Percentiles rank a stretch among this genome's conserved stretches.
Evolutionary conservation across 2,113 vertebrate species (phyloP).

Genomic region (Atrichornis clamosus): DNA sequence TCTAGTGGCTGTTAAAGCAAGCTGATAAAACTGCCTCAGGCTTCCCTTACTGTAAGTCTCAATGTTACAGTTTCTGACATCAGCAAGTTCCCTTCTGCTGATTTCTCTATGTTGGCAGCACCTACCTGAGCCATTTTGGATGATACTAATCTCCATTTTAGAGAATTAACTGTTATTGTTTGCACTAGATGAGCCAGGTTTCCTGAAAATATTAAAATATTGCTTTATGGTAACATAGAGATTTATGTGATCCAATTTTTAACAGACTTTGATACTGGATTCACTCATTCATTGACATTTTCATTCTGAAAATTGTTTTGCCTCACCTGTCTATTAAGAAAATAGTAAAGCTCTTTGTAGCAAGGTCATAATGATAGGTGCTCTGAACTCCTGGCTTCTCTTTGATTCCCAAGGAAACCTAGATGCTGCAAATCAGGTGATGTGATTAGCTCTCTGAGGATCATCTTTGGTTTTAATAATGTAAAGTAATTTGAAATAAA

Average conservation of each 20-base stretch:
- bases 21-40: background rate
- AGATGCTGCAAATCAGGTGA: background rate
- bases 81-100: background rate
- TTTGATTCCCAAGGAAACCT: background rate
- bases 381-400: background rate
- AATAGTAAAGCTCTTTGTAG: background rate
- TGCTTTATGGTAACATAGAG: background rate
- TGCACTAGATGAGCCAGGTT: background rate
- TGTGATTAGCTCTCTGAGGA: background rate
- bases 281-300: background rate
- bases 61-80: background rate
- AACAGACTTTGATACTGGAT: background rate
- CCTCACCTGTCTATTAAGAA: background rate
- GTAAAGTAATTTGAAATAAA: background rate
- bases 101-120: background rate
- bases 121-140: background rate
- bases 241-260: fast-evolving
- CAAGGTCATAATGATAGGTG: background rate
- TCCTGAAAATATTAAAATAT: background rate
- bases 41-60: background rate
- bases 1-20: background rate
- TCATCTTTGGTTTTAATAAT: background rate
- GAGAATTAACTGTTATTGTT: background rate
- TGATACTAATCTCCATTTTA: background rate
- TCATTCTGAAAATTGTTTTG: background rate